phyloP scores from a whole-genome alignment of 2,888 invertebrate genomes.

The Ethmia dodecea region DNA sequence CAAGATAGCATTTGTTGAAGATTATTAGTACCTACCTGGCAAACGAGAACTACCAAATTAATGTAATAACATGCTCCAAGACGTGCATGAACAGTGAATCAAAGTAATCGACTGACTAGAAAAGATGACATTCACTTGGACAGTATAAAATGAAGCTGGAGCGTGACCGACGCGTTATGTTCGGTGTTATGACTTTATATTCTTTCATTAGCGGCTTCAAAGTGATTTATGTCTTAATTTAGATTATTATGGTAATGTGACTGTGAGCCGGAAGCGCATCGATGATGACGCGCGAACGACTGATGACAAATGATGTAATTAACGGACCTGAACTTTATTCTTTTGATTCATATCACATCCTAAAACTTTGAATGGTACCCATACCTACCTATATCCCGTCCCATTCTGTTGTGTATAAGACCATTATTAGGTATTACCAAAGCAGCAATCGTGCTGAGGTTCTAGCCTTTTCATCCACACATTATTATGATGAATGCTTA shows the following conservation, averaged over 20 bases:
- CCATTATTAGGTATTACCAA: too few relatives aligned
- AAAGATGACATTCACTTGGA: constrained; percentile 44
- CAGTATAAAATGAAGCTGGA: constrained; percentile 35
- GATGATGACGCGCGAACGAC: constrained; percentile 39
- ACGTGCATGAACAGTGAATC: constrained; percentile 28
- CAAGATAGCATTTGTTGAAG: too few relatives aligned
- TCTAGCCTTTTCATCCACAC: too few relatives aligned
- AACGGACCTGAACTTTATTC: constrained; percentile 18
- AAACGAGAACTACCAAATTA: constrained; percentile 26
- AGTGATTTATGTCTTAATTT: constrained; percentile 73
- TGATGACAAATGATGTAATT: constrained; percentile 44
- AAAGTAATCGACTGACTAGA: constrained; percentile 31
- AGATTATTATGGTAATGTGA: constrained; percentile 43
- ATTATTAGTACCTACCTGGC: constrained; percentile 14
- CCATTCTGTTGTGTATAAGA: too few relatives aligned
- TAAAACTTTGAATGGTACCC: too few relatives aligned
- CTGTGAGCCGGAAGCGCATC: constrained; percentile 45
- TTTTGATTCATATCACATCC: constrained; percentile 28
- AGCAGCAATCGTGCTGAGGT: too few relatives aligned
- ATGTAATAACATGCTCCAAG: constrained; percentile 50
- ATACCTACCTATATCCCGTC: too few relatives aligned
- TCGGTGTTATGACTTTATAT: constrained; percentile 56
- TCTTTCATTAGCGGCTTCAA: constrained; percentile 43
- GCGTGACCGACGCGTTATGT: constrained; percentile 62
- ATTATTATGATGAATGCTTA: too few relatives aligned